phyloP scores from a whole-genome alignment of 2,797 vertebrate genomes.

The Phaenicophaeus curvirostris region DNA sequence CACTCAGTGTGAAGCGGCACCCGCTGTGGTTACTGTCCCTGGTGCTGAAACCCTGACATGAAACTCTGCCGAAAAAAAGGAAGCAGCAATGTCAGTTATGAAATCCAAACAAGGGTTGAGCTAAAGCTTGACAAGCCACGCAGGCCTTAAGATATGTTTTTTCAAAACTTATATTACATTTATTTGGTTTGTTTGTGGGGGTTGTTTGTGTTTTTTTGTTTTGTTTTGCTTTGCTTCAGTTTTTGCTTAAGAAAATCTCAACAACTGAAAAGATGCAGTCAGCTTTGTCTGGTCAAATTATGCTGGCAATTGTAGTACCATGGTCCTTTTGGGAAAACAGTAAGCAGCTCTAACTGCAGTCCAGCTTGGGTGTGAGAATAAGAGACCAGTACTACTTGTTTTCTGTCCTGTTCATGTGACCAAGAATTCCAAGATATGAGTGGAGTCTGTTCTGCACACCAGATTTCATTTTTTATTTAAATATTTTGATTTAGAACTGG shows the following conservation, averaged over 20 bases:
- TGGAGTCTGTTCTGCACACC: not conserved
- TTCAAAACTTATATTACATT: not conserved
- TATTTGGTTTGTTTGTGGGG: not conserved
- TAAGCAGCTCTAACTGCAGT: not conserved
- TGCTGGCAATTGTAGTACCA: not conserved
- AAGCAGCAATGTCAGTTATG: not conserved
- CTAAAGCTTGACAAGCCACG: not conserved
- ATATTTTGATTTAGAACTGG: not conserved
- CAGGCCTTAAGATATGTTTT: not conserved
- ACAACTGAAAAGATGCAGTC: not conserved
- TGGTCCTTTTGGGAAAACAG: not conserved
- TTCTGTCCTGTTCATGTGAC: not conserved
- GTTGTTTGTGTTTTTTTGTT: too few species aligned
- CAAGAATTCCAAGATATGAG: not conserved
- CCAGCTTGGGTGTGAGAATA: not conserved
- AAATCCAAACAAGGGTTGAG: not conserved
- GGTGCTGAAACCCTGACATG: not conserved
- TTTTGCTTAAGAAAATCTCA: not conserved
- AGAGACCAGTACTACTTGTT: not conserved
- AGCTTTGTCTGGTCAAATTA: not conserved
- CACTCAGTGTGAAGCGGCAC: fast-evolving
- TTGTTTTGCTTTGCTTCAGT: not conserved
- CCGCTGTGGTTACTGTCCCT: not conserved
- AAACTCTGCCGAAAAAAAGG: not conserved
- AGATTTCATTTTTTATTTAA: not conserved